Base-by-base conservation (phyloP, 2,797 vertebrate genomes). In the Mormyrus hasselquistii region DNA sequence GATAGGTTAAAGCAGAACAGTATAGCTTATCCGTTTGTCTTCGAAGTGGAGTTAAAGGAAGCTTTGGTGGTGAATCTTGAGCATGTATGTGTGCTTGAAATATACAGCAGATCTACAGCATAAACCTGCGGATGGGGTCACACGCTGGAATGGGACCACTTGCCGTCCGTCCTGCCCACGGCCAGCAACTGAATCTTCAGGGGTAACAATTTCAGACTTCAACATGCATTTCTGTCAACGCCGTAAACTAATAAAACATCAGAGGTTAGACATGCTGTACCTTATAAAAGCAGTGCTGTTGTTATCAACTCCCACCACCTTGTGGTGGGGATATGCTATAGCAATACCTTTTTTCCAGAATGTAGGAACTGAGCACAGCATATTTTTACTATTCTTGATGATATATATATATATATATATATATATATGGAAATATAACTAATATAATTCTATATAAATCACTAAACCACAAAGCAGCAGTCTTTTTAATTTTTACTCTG, bases 271-370 rank as follows among this genome's bases (percentile, higher is more conserved):
- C 73, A 82, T 50, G 47, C 50, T 44, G 65, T 52, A 29, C 7
- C 85, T 47, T 53, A 22, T 34, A 65, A 19, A 85, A 14, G n/a
- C 76, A 62, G 49, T 1, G 16, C 0, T 25, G 53, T 93, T 94
- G 90, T 73, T 91, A 91, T 94, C 55, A 90, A 90, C 83, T 93
- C 94, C 94, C 91, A 94, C 95, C 95, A 93, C 94, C 95, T 90
- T 92, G 95, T 96, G 96, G 94, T 9, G 6, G 2, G 2, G 9
- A 55, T 0, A 2, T 79, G 89, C 47, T 88, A 92, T 86, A 91
- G 84, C 87, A 85, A 6, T 29, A 79, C 9, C 2, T 22, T n/a
- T 22, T 83, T 55, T 53, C 7, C 79, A 47, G 25, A 8, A 82
- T 47, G 14, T 22, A 47, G 29, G 12, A 14, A 14, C 65, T 69